These are phyloP conservation scores for Brachyistius frenatus DNA, from an alignment of 2,113 vertebrate genomes.

Conservation along the genomic window DNA sequence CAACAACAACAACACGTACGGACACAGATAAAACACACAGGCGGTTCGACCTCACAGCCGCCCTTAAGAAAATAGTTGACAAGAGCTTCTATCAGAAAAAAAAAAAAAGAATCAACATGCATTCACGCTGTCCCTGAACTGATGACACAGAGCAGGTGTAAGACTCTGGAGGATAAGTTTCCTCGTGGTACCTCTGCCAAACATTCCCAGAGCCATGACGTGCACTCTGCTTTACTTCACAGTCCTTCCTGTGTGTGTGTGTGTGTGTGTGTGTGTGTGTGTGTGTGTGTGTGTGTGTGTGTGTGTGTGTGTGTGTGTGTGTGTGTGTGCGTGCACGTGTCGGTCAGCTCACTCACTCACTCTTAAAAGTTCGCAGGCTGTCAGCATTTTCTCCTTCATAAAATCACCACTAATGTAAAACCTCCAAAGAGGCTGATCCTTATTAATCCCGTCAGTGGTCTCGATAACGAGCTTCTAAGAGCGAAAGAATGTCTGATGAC, in stretches of 20 bases:
- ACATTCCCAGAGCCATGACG: slow-evolving; percentile 17
- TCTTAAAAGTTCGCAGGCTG: background rate
- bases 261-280: background rate
- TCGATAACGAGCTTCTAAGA: slow-evolving; percentile 37
- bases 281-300: background rate
- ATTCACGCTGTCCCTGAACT: background rate
- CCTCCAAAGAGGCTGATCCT: background rate
- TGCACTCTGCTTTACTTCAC: slow-evolving; percentile 5
- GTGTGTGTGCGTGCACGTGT: background rate
- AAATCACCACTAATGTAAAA: slow-evolving; percentile 22
- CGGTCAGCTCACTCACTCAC: background rate
- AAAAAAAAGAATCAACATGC: background rate
- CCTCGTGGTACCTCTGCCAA: slow-evolving; percentile 17
- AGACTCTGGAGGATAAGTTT: background rate
- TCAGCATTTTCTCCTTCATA: slow-evolving; percentile 16
- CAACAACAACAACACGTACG: background rate
- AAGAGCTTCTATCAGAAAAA: background rate
- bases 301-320: background rate
- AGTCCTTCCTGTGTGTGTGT: background rate
- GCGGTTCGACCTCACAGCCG: background rate
- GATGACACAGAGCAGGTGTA: slow-evolving; percentile 31
- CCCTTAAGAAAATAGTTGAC: background rate
- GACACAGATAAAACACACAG: background rate
- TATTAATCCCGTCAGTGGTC: slow-evolving; percentile 7
- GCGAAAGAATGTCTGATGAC: slow-evolving; percentile 17